Evolutionary conservation across 2,888 invertebrate species (phyloP).

Genomic region (Drepanosiphum platanoidis): DNA sequence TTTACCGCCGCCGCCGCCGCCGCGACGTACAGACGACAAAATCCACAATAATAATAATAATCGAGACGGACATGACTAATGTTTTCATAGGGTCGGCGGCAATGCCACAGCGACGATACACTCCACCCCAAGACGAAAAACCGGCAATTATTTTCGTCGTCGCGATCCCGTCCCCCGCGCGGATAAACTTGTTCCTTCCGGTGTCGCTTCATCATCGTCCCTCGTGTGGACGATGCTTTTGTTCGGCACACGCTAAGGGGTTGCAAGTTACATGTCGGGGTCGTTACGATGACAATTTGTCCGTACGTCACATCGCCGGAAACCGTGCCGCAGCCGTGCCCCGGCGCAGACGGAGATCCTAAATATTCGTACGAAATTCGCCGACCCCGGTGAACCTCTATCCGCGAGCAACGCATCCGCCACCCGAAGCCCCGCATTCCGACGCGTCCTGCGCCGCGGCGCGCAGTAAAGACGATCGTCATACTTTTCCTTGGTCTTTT

Average conservation of each 20-base stretch:
- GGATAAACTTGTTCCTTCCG: conserved; percentile 62
- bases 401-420: not conserved
- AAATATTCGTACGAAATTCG: conserved; percentile 41
- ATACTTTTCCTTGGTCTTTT: conserved; percentile 38
- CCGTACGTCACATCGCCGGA: conserved; percentile 57
- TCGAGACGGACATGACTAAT: conserved; percentile 50
- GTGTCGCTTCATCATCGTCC: conserved; percentile 57
- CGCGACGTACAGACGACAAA: not conserved
- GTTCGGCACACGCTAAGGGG: conserved; percentile 33
- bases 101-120: conserved; percentile 7
- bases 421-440: conserved; percentile 17
- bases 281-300: conserved; percentile 61
- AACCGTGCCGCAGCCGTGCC: conserved; percentile 3
- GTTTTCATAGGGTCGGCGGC: conserved; percentile 41
- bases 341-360: conserved; percentile 27
- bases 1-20: too few species aligned
- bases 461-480: conserved; percentile 33
- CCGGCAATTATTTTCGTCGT: conserved; percentile 61
- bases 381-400: conserved; percentile 6
- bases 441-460: not conserved
- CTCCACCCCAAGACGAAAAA: conserved; percentile 16
- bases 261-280: conserved; percentile 46
- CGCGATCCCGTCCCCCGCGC: conserved; percentile 21
- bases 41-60: not conserved
- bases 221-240: conserved; percentile 49